These are phyloP conservation scores for Seira ritae DNA, from an alignment of 2,888 invertebrate species.

Conservation along the genomic window DNA sequence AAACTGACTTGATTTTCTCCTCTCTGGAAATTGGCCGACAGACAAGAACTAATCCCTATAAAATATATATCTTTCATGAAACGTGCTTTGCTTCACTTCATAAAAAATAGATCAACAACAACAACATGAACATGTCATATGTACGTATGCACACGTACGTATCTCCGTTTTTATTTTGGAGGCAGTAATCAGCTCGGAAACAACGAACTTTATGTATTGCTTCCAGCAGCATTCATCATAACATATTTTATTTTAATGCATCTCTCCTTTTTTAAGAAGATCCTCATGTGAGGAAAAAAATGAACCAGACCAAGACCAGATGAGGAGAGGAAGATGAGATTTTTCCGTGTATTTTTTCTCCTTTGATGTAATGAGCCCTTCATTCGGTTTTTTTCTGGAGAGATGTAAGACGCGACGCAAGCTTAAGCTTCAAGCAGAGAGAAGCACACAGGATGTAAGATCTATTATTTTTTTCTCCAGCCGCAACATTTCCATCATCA, in stretches of 20 bases:
- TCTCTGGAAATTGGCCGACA: no score
- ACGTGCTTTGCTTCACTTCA: slow-evolving; percentile 20
- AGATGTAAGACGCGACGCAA: slow-evolving; percentile 9
- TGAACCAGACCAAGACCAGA: slow-evolving; percentile 37
- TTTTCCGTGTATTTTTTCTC: slow-evolving; percentile 33
- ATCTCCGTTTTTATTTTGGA: no score
- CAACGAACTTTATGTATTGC: slow-evolving; percentile 19
- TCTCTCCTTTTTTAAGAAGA: slow-evolving; percentile 32
- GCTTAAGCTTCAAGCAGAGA: neutral
- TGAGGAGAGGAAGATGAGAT: slow-evolving; percentile 37
- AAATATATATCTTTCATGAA: no score
- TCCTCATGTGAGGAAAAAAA: slow-evolving; percentile 50
- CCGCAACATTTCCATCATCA: slow-evolving; percentile 54
- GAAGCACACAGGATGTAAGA: slow-evolving; percentile 54
- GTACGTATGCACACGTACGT: slow-evolving; percentile 17
- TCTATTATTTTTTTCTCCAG: slow-evolving; percentile 59
- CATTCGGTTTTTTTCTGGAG: slow-evolving; percentile 44
- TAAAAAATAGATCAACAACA: slow-evolving; percentile 25
- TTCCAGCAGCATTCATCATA: slow-evolving; percentile 43
- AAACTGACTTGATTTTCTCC: no score
- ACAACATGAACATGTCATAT: neutral
- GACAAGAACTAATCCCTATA: no score
- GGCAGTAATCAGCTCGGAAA: no score
- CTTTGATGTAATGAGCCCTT: slow-evolving; percentile 63
- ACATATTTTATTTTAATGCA: slow-evolving; percentile 46